phyloP scores from a whole-genome alignment of 2,797 vertebrate species.

The Centropyge bicolor region DNA sequence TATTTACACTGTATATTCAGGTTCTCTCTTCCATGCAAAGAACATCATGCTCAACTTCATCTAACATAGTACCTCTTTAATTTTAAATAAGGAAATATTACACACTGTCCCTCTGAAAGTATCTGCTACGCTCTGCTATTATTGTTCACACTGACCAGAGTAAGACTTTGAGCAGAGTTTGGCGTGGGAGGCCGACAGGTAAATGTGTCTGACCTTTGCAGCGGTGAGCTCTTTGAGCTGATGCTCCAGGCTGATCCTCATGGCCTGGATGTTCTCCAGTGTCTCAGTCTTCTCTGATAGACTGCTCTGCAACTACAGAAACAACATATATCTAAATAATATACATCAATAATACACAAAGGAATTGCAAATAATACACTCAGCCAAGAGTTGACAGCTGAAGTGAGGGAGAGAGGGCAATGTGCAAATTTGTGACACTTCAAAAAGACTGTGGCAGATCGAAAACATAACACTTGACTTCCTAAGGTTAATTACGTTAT shows the following conservation, averaged over 20 bases:
- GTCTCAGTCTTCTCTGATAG: constrained; percentile 88
- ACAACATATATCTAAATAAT: not conserved
- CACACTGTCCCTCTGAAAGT: too few species aligned
- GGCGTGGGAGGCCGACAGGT: not conserved
- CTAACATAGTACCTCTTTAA: too few species aligned
- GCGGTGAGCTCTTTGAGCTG: constrained; percentile 90
- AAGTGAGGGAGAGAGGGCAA: not conserved
- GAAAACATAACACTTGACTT: too few species aligned
- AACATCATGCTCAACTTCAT: not conserved
- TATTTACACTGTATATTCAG: not conserved
- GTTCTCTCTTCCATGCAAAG: not conserved
- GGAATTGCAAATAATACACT: not conserved
- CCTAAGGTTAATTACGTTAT: too few species aligned
- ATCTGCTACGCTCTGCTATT: not conserved
- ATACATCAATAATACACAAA: not conserved
- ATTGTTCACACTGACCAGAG: not conserved
- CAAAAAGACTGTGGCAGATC: too few species aligned
- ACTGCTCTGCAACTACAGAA: constrained; percentile 87
- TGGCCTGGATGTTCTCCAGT: constrained; percentile 87
- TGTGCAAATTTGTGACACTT: too few species aligned
- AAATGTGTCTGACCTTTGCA: constrained; percentile 86
- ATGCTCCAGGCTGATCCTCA: constrained; percentile 89
- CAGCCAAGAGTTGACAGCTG: not conserved
- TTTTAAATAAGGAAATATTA: not conserved
- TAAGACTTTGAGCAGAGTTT: not conserved